phyloP scores from a whole-genome alignment of 2,113 vertebrate species.

The Grammomys dolichurus region DNA sequence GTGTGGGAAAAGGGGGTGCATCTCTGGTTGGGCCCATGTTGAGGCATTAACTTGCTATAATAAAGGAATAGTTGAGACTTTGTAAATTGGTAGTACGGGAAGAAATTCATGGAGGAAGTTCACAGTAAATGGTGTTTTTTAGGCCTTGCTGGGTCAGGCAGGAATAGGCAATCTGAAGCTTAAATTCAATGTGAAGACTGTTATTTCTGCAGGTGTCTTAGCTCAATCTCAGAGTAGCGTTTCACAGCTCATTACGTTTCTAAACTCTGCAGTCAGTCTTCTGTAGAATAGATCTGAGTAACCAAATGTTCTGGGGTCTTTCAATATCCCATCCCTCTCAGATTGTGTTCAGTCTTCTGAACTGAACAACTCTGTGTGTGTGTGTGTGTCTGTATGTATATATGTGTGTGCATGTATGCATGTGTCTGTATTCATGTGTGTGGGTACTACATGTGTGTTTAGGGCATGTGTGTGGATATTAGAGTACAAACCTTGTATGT shows the following conservation, averaged over 20 bases:
- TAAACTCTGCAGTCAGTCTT: background rate
- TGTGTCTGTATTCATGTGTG: background rate
- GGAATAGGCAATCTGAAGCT: background rate
- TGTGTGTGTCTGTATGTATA: background rate
- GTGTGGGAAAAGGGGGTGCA: no score
- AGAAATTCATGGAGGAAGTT: background rate
- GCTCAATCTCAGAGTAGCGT: slow-evolving; percentile 4
- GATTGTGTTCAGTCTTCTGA: background rate
- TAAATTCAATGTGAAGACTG: slow-evolving; percentile 33
- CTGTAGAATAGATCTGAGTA: background rate
- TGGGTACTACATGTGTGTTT: background rate
- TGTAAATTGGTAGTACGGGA: background rate
- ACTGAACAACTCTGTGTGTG: background rate
- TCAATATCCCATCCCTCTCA: background rate
- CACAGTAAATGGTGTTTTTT: slow-evolving; percentile 3
- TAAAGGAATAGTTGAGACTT: background rate
- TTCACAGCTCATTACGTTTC: background rate
- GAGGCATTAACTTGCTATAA: background rate
- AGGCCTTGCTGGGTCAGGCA: background rate
- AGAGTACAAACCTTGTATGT: background rate
- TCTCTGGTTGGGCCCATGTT: no score
- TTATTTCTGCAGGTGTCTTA: background rate
- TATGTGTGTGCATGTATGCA: no score
- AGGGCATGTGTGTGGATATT: background rate
- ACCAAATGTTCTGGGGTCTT: background rate